Evolutionary conservation across 2,888 invertebrate genomes (phyloP), one percentile per base, ranked within the genome.

Genomic region (Hypolimnas misippus): DNA sequence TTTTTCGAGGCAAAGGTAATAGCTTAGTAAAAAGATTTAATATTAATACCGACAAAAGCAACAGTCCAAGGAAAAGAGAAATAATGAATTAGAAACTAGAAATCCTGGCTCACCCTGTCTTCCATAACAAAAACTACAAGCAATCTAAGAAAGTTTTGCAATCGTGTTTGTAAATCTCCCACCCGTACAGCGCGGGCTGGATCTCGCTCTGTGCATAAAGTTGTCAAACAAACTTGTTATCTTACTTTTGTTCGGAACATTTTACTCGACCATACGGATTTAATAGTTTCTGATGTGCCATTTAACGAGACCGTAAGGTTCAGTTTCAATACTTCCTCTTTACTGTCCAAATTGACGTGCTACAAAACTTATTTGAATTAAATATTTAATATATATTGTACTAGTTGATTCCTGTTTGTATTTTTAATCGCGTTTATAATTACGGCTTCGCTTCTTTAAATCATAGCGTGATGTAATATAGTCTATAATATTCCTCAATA

Each of bases 211-310:
- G 57, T 53, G 54, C 64, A 66, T 66, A 69, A 68, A 72, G 66
- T 69, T 70, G 35, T 60, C 49, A 29, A 49, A 62, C 54, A 57
- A 75, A 74, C 76, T 74, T 68, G 66, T 77, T 71, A 70, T 70
- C 76, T 76, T 70, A 67, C 54, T 55, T 66, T 69, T 66, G 58
- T 62, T n/a, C n/a, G n/a, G n/a, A n/a, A n/a, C n/a, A n/a, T 68
- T 65, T 29, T 50, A 66, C 63, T 57, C 62, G 59, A 58, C 52
- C 58, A 65, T 66, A 51, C 68, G 49, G 73, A 55, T 73, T 72
- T 71, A 76, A 78, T 74, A 74, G 73, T 73, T 75, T 75, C 73
- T 69, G 72, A 76, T 71, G 69, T 70, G 59, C 69, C 67, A 66
- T 74, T 77, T 58, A 59, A 62, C 54, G 57, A 46, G 46, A 17